phyloP scores from a whole-genome alignment of 2,888 invertebrate species.

The Papilio elwesi region DNA sequence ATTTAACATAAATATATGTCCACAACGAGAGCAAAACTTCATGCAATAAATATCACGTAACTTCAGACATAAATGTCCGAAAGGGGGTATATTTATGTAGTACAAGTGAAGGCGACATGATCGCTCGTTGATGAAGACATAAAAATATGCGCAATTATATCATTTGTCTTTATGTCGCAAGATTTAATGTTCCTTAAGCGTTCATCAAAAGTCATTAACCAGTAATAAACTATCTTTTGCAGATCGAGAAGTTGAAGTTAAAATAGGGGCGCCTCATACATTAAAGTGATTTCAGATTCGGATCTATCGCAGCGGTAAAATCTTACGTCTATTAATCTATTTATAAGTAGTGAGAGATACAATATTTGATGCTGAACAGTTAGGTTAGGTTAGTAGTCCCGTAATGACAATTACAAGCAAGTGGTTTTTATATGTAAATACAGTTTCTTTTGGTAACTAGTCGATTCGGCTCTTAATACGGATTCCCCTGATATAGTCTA shows the following conservation, averaged over 20 bases:
- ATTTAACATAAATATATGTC: slow-evolving; percentile 32
- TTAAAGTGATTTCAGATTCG: not conserved
- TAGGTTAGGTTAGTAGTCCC: no score
- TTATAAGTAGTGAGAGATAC: no score
- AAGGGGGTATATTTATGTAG: slow-evolving; percentile 37
- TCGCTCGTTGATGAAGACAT: slow-evolving; percentile 37
- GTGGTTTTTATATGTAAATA: no score
- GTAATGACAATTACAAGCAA: no score
- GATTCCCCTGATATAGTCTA: no score
- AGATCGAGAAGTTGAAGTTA: not conserved
- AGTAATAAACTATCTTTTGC: not conserved
- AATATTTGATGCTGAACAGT: no score
- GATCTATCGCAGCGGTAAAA: not conserved
- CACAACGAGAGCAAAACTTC: slow-evolving; percentile 33
- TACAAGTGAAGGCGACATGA: slow-evolving; percentile 21
- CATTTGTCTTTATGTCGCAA: slow-evolving; percentile 21
- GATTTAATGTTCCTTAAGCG: not conserved
- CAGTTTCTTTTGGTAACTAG: no score
- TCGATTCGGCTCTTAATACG: no score
- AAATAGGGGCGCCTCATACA: not conserved
- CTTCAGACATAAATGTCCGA: slow-evolving; percentile 29
- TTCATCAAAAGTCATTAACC: slow-evolving; percentile 1
- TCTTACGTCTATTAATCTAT: no score
- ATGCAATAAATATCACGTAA: slow-evolving; percentile 38
- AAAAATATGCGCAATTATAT: slow-evolving; percentile 24